Conservation (phyloP, 2,797 vertebrate genomes). For the Alectoris magna region DNA sequence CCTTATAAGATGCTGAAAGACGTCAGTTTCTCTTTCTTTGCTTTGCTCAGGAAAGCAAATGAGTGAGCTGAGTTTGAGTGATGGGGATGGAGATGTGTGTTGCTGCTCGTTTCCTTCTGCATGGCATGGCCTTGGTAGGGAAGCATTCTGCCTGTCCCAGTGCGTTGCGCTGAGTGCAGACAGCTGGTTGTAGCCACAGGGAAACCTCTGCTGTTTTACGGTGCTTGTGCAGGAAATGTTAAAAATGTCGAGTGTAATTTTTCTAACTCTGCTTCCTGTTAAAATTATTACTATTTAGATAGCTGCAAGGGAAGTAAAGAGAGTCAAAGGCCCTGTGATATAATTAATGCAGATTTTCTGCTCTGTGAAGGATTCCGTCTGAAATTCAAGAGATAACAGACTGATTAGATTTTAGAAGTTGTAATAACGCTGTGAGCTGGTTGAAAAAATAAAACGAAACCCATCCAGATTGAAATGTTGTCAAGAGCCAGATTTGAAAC, state of each 20-base stretch:
- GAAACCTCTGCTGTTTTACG: not conserved
- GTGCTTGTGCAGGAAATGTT: not conserved
- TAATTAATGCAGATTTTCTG: conserved; percentile 54
- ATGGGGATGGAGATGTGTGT: not conserved
- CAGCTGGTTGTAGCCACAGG: conserved; percentile 31
- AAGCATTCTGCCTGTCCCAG: not conserved
- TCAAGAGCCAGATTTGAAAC: not conserved
- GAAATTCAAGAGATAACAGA: conserved; percentile 15
- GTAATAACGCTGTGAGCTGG: not conserved
- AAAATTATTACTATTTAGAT: conserved; percentile 46
- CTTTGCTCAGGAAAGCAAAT: not conserved
- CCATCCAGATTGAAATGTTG: not conserved
- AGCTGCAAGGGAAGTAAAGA: not conserved
- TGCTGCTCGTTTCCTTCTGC: not conserved
- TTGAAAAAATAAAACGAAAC: conserved; percentile 24
- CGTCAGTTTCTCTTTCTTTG: not conserved
- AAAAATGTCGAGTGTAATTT: conserved; percentile 21
- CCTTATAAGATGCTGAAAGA: not conserved
- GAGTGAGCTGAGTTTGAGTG: not conserved
- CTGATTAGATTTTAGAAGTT: not conserved
- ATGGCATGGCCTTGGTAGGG: not conserved
- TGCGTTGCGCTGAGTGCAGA: not conserved
- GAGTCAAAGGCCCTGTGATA: not conserved
- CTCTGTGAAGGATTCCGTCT: conserved; percentile 25
- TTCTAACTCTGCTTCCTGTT: conserved; percentile 11